Conservation (phyloP, 2,113 vertebrate species). For the Leptodactylus fuscus region DNA sequence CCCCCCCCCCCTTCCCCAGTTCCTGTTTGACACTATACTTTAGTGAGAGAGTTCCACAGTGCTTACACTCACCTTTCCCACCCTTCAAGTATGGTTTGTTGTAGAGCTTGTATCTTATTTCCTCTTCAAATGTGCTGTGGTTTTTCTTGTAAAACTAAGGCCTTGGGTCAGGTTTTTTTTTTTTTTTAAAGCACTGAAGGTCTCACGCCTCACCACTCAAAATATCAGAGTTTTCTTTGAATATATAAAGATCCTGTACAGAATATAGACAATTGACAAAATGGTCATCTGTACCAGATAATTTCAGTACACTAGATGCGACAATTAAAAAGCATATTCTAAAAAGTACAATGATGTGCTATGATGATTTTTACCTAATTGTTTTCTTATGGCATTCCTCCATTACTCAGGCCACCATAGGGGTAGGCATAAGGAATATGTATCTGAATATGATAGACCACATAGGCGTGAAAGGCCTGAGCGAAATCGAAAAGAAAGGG, state of each 20-base stretch:
- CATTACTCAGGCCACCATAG: constrained; percentile 73
- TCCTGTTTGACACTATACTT: too few species aligned
- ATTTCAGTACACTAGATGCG: too few species aligned
- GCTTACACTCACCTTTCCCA: background rate
- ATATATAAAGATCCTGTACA: too few species aligned
- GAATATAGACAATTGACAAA: too few species aligned
- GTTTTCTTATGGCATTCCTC: constrained; percentile 68
- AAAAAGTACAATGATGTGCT: background rate
- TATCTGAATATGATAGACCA: constrained; percentile 63
- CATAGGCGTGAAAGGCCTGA: constrained; percentile 56
- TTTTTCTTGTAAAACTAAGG: background rate
- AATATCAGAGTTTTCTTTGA: too few species aligned
- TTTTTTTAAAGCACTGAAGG: too few species aligned
- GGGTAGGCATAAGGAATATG: constrained; percentile 72
- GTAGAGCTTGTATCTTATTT: background rate
- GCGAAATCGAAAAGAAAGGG: constrained; percentile 50
- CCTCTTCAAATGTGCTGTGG: background rate
- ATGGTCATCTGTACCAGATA: too few species aligned
- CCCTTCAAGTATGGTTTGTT: background rate
- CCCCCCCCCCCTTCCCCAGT: too few species aligned
- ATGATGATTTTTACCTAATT: constrained; percentile 26
- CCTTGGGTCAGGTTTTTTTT: too few species aligned
- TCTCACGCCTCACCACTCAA: too few species aligned
- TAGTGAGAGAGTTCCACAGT: too few species aligned
- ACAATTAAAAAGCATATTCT: too few species aligned